phyloP scores from a whole-genome alignment of 1,140 invertebrate species.

The Anastrepha ludens region DNA sequence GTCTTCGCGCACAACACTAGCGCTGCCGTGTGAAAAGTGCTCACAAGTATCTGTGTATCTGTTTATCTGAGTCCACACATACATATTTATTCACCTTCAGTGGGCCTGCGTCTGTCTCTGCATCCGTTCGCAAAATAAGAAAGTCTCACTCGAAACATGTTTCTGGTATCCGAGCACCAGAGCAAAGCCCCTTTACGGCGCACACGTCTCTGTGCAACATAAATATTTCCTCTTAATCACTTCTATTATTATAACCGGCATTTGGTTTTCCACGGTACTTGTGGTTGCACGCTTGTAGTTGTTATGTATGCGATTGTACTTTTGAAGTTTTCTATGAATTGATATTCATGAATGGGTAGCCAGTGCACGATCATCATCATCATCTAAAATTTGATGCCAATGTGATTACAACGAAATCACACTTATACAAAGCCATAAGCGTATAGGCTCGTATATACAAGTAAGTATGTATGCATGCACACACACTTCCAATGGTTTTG shows the following conservation, averaged over 20 bases:
- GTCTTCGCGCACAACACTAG: not conserved
- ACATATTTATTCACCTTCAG: too few relatives aligned
- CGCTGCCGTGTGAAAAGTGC: not conserved
- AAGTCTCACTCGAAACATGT: slow-evolving; percentile 12
- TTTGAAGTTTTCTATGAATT: slow-evolving; percentile 8
- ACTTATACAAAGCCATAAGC: not conserved
- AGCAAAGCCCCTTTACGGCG: not conserved
- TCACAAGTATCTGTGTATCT: not conserved
- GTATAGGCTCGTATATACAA: not conserved
- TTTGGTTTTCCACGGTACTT: not conserved
- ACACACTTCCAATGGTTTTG: not conserved
- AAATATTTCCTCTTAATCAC: slow-evolving; percentile 15
- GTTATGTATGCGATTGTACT: too few relatives aligned
- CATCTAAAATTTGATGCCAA: not conserved
- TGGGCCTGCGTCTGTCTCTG: not conserved
- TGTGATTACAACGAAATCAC: not conserved
- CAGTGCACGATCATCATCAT: not conserved
- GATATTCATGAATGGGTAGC: not conserved
- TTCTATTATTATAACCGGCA: not conserved
- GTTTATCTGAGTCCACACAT: too few relatives aligned
- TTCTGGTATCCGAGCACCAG: not conserved
- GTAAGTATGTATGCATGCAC: not conserved
- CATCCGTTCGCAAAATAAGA: not conserved
- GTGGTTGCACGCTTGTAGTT: not conserved
- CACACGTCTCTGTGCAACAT: not conserved